Conservation (phyloP, 2,113 vertebrate genomes). For the Hyla sarda region DNA sequence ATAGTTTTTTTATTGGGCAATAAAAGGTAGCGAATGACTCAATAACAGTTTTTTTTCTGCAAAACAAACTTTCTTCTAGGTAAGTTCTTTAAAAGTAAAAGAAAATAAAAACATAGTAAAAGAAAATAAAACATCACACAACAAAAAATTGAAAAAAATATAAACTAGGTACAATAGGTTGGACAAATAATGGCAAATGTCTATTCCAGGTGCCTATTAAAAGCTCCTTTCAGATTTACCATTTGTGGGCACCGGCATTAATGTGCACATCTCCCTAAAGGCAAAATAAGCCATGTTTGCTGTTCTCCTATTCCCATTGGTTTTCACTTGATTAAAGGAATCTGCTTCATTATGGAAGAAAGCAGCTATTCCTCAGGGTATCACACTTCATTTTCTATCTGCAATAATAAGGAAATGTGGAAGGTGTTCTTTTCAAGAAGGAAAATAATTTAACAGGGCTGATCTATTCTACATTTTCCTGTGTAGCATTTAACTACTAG, state of each 20-base stretch:
- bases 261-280: conserved; percentile 74
- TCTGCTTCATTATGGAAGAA: conserved; percentile 63
- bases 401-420: conserved; percentile 66
- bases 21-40: too few relatives aligned
- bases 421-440: conserved; percentile 32
- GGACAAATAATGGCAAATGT: background rate
- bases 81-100: too few relatives aligned
- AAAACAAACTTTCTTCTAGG: too few relatives aligned
- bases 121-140: too few relatives aligned
- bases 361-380: conserved; percentile 64
- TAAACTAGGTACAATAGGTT: background rate
- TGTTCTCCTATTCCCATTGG: conserved; percentile 56
- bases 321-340: conserved; percentile 70
- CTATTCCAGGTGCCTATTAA: background rate
- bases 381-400: conserved; percentile 56
- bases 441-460: background rate
- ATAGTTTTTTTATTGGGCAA: too few relatives aligned
- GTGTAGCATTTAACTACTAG: background rate
- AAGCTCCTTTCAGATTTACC: conserved; percentile 70
- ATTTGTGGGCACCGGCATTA: conserved; percentile 73
- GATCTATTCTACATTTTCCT: background rate
- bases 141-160: background rate
- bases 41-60: too few relatives aligned
- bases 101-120: too few relatives aligned
- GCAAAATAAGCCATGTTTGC: conserved; percentile 65